phyloP scores from a whole-genome alignment of 2,888 invertebrate species.

The Orthonevra nobilis region DNA sequence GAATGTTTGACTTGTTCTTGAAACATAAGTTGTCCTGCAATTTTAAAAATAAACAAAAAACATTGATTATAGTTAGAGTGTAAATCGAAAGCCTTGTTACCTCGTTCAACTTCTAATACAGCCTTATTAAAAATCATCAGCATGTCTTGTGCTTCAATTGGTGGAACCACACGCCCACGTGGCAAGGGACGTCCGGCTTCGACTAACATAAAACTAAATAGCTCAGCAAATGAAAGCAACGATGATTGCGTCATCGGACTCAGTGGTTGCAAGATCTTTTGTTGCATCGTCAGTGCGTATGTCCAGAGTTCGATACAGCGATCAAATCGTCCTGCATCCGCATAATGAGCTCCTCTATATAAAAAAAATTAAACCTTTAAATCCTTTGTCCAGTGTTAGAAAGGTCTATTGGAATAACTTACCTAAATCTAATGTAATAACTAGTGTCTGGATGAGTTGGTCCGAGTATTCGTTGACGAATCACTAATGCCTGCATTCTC shows the following conservation, averaged over 20 bases:
- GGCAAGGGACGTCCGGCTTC: constrained; percentile 88
- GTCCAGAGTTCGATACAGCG: constrained; percentile 97
- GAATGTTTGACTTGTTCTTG: constrained; percentile 74
- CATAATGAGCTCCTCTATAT: constrained; percentile 92
- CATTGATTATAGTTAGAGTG: neutral
- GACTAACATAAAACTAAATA: constrained; percentile 96
- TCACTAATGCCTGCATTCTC: constrained; percentile 96
- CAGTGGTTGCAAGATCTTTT: constrained; percentile 93
- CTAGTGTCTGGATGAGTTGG: constrained; percentile 98
- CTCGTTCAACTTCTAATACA: constrained; percentile 86
- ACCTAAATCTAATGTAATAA: constrained; percentile 93
- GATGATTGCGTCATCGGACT: constrained; percentile 97
- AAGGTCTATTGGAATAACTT: too few relatives aligned
- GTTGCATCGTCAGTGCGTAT: constrained; percentile 98
- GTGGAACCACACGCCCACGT: constrained; percentile 87
- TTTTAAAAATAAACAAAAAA: neutral
- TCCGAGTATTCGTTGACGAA: constrained; percentile 93
- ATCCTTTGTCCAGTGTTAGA: too few relatives aligned
- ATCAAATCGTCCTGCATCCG: constrained; percentile 95
- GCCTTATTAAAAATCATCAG: constrained; percentile 91
- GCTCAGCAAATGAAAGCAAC: constrained; percentile 95
- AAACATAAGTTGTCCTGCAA: constrained; percentile 82
- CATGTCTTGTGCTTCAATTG: constrained; percentile 90
- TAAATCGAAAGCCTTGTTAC: constrained; percentile 54
- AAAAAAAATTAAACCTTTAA: too few relatives aligned